phyloP scores from a whole-genome alignment of 2,113 vertebrate genomes.

The Xiphophorus couchianus region DNA sequence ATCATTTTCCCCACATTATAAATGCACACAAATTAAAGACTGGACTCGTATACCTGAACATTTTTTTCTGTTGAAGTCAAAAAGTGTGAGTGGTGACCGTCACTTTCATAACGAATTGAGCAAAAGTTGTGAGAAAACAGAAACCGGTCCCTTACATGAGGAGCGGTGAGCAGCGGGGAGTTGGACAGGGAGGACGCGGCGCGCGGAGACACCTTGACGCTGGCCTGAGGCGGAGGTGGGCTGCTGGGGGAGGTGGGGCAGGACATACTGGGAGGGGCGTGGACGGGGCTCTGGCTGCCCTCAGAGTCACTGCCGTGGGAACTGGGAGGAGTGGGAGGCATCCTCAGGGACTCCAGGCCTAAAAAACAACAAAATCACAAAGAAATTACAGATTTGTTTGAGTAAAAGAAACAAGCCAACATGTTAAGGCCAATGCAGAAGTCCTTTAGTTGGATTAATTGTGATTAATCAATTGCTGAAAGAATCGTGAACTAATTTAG shows the following conservation, averaged over 20 bases:
- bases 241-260: slow-evolving; percentile 86
- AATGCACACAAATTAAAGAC: no score
- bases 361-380: neutral
- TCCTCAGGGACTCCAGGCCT: slow-evolving; percentile 87
- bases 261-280: slow-evolving; percentile 80
- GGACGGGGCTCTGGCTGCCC: slow-evolving; percentile 91
- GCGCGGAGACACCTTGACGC: slow-evolving; percentile 80
- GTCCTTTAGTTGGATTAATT: no score
- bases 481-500: no score
- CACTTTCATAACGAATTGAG: no score
- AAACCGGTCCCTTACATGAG: slow-evolving; percentile 81
- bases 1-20: no score
- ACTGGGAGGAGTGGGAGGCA: slow-evolving; percentile 97
- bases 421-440: neutral
- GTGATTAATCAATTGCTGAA: no score
- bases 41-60: no score
- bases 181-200: slow-evolving; percentile 87
- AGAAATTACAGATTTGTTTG: neutral
- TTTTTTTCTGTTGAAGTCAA: no score
- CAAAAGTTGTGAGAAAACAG: no score
- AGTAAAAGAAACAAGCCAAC: neutral
- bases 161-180: slow-evolving; percentile 95
- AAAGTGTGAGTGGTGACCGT: no score
- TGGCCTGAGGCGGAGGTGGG: slow-evolving; percentile 80
- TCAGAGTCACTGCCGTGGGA: slow-evolving; percentile 96